These are phyloP conservation scores for Eremophila alpestris DNA, from an alignment of 2,797 vertebrate genomes.

Conservation along the genomic window DNA sequence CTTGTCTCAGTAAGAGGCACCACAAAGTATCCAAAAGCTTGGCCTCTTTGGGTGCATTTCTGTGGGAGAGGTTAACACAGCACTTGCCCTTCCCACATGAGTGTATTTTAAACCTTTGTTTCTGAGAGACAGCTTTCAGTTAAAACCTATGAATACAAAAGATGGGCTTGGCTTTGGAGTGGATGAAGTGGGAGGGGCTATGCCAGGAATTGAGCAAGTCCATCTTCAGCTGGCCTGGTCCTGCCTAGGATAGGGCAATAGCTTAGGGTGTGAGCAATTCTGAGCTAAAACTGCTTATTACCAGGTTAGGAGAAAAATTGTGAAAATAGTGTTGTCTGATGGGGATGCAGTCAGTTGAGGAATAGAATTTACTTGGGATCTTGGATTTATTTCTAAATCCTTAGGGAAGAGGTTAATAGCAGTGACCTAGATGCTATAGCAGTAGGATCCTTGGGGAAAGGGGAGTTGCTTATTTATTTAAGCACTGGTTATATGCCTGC, in stretches of 20 bases:
- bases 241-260: neutral
- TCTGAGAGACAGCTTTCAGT: neutral
- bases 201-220: neutral
- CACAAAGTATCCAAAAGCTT: neutral
- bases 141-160: neutral
- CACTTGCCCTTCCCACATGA: neutral
- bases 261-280: neutral
- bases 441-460: neutral
- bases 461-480: neutral
- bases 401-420: neutral
- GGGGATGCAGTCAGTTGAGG: neutral
- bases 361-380: neutral
- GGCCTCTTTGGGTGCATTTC: neutral
- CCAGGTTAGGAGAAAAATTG: neutral
- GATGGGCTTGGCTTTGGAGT: neutral
- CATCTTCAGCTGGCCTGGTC: neutral
- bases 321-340: neutral
- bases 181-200: too few species aligned
- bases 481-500: neutral
- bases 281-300: neutral
- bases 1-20: neutral
- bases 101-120: neutral
- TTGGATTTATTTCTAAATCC: neutral
- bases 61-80: neutral
- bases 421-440: neutral